These are phyloP conservation scores for Anthopleura xanthogrammica DNA, from an alignment of 92 coral and sea anemone species.

Conservation along the genomic window DNA sequence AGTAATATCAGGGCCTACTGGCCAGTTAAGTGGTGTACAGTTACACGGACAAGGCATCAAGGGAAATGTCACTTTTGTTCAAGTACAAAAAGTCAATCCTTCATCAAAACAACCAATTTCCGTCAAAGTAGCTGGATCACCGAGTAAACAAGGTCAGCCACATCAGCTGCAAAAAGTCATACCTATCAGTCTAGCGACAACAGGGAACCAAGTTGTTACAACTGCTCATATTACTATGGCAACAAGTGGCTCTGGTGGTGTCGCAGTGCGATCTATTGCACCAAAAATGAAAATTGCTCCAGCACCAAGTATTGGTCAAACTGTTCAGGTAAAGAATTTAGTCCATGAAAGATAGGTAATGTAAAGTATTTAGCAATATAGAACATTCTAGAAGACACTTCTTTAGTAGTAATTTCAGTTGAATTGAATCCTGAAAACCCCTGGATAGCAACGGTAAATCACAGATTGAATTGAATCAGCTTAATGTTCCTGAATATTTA, in stretches of 20 bases:
- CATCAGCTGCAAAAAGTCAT: slow-evolving; percentile 64
- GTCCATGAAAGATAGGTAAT: no score
- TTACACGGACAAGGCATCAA: slow-evolving; percentile 44
- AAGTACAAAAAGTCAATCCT: slow-evolving; percentile 72
- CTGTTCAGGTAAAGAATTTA: slow-evolving; percentile 42
- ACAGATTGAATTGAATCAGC: no score
- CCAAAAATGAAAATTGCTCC: slow-evolving; percentile 80
- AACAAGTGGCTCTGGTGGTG: slow-evolving; percentile 38
- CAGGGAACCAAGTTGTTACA: slow-evolving; percentile 43
- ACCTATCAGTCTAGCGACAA: slow-evolving; percentile 67
- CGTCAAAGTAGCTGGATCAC: slow-evolving; percentile 62
- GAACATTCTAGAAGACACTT: no score
- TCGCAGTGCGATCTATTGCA: slow-evolving; percentile 68
- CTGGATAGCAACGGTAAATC: no score
- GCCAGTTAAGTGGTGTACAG: slow-evolving; percentile 22
- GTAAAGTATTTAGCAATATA: no score
- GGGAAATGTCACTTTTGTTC: slow-evolving; percentile 68
- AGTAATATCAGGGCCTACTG: slow-evolving; percentile 28
- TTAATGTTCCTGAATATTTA: no score
- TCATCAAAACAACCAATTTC: slow-evolving; percentile 62
- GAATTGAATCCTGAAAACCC: no score
- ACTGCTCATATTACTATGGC: slow-evolving; percentile 55
- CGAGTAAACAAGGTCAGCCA: slow-evolving; percentile 62
- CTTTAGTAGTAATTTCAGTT: no score
- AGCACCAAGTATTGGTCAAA: slow-evolving; percentile 57